Evolutionary conservation across 2,113 vertebrate genomes (phyloP).

Genomic region (Grus americana): DNA sequence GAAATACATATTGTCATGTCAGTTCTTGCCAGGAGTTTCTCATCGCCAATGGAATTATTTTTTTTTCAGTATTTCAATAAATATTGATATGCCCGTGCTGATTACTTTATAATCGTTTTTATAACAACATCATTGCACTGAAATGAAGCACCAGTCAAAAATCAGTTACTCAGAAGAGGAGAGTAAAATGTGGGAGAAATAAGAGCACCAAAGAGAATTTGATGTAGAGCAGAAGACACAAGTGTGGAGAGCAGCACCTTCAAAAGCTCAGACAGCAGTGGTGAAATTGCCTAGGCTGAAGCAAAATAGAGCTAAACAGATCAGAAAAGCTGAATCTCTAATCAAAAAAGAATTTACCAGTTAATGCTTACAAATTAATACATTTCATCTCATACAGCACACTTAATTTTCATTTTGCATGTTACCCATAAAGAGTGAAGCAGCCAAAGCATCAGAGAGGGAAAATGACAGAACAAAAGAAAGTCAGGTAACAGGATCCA

Average conservation of each 20-base stretch:
- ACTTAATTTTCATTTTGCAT: background rate
- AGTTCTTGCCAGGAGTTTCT: conserved; percentile 78
- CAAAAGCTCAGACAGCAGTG: background rate
- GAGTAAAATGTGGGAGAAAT: background rate
- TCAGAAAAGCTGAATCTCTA: background rate
- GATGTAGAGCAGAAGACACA: background rate
- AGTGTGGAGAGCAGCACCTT: background rate
- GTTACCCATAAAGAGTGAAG: conserved; percentile 3
- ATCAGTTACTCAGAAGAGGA: background rate
- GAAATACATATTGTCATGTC: conserved; percentile 79
- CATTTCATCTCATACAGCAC: background rate
- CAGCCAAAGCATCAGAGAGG: background rate
- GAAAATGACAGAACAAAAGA: conserved; percentile 29
- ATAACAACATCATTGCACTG: conserved; percentile 6
- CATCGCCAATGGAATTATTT: conserved; percentile 77
- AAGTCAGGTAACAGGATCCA: conserved; percentile 45
- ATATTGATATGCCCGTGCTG: conserved; percentile 82
- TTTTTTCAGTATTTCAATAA: conserved; percentile 90
- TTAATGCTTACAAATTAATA: background rate
- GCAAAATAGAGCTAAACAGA: background rate
- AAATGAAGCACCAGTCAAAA: background rate
- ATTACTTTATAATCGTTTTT: conserved; percentile 67
- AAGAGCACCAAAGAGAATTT: background rate
- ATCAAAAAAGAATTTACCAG: background rate
- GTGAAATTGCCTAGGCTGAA: background rate